Base-by-base conservation (phyloP, 2,888 invertebrate species). In the Plusia festucae region DNA sequence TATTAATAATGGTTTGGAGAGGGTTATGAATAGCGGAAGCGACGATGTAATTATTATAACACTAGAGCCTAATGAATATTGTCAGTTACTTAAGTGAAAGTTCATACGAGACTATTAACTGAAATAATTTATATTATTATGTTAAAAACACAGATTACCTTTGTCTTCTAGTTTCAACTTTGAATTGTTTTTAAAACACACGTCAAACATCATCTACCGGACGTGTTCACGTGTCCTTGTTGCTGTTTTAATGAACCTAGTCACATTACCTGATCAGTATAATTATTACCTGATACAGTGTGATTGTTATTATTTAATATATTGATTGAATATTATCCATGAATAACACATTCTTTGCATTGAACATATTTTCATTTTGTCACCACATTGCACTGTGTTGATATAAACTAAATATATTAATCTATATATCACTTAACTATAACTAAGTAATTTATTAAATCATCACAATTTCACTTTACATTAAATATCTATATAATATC, bases 191-290 rank as follows among this genome's bases (percentile, higher is more conserved):
- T 40, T 30, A n/a, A n/a, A 34, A 15, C 5, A 6, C 15, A n/a
- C n/a, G 5, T 6, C 1, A n/a, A 9, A 34, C 3, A 13, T 2
- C 34, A 34, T 13, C 6, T 8, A 2, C 4, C n/a, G 1, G 40
- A 44, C 44, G 5, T 7, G 8, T n/a, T 5, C 8, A 6, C 13
- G n/a, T 16, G 3, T 44, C n/a, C n/a, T n/a, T n/a, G n/a, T n/a
- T 18, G 16, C 5, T 8, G n/a, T 18, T 46, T 46, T 16, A 18
- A 9, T 9, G 18, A 46, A 46, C 46, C 46, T 46, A 46, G 46
- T 49, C 46, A 20, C 20, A 18, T 11, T 49, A 49, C 46, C 46
- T 49, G 18, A 18, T 49, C 46, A 49, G 46, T 49, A 49, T 49
- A 6, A 6, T n/a, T 4, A 40, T 40, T 40, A 40, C 40, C n/a